phyloP scores from a whole-genome alignment of 2,113 vertebrate species.

The Apistogramma diplotaenia region DNA sequence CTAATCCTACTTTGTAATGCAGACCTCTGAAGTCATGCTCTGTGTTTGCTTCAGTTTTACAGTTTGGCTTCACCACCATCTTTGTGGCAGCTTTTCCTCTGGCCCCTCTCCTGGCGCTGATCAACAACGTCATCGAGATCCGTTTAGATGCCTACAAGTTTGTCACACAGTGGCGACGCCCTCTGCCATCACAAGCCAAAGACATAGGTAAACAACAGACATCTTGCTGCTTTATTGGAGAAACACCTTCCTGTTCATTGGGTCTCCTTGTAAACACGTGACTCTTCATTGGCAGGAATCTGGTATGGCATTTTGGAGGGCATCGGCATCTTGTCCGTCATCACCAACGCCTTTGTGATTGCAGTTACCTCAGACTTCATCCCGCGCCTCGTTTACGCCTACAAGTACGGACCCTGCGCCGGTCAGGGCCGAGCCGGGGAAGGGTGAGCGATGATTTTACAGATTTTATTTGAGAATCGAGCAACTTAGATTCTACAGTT shows the following conservation, averaged over 20 bases:
- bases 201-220: conserved; percentile 84
- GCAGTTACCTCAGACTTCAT: conserved; percentile 97
- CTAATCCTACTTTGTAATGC: not conserved
- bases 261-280: not conserved
- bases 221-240: not conserved
- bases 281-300: conserved; percentile 79
- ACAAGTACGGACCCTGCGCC: conserved; percentile 93
- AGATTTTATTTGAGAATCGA: not conserved
- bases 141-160: conserved; percentile 97
- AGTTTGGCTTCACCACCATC: conserved; percentile 97
- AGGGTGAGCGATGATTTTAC: conserved; percentile 78
- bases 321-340: conserved; percentile 93
- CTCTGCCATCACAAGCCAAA: conserved; percentile 92
- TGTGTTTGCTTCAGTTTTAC: conserved; percentile 81
- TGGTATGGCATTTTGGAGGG: conserved; percentile 96
- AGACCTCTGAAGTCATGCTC: not conserved
- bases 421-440: conserved; percentile 87
- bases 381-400: conserved; percentile 93
- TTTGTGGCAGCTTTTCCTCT: conserved; percentile 97
- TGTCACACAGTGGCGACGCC: conserved; percentile 92
- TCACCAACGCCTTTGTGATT: conserved; percentile 96
- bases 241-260: not conserved
- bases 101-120: conserved; percentile 91
- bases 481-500: not conserved
- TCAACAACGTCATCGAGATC: conserved; percentile 97